Conservation (phyloP, 2,113 vertebrate genomes). For the Hylia prasina region DNA sequence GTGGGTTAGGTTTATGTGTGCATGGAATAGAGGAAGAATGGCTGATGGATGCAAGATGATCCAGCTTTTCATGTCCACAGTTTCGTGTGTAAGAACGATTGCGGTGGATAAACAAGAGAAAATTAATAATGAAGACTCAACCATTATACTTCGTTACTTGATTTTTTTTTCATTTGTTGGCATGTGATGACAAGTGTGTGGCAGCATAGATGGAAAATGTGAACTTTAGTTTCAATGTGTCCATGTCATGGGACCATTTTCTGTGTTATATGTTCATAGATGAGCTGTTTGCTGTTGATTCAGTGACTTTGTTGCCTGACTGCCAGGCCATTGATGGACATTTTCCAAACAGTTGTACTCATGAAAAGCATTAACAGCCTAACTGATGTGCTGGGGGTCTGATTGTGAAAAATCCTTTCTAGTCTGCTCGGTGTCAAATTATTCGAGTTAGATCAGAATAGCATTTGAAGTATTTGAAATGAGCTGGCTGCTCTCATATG, state of each 20-base stretch:
- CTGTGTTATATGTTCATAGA: not conserved
- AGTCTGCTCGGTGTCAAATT: not conserved
- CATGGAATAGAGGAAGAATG: not conserved
- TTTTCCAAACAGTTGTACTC: not conserved
- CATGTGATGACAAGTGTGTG: not conserved
- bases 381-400: not conserved
- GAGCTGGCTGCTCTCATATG: not conserved
- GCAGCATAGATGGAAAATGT: not conserved
- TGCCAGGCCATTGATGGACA: not conserved
- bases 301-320: not conserved
- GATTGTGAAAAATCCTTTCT: not conserved
- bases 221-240: not conserved
- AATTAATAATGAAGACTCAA: not conserved
- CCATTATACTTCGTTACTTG: not conserved
- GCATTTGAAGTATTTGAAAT: not conserved
- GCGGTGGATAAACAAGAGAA: not conserved
- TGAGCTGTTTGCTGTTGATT: not conserved
- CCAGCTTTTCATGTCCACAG: not conserved
- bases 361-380: not conserved
- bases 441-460: not conserved
- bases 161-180: not conserved
- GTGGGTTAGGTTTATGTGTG: rapidly evolving
- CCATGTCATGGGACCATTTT: not conserved
- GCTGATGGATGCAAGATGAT: not conserved
- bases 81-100: not conserved